phyloP scores from a whole-genome alignment of 2,113 vertebrate species.

The Leucopternis melanops region DNA sequence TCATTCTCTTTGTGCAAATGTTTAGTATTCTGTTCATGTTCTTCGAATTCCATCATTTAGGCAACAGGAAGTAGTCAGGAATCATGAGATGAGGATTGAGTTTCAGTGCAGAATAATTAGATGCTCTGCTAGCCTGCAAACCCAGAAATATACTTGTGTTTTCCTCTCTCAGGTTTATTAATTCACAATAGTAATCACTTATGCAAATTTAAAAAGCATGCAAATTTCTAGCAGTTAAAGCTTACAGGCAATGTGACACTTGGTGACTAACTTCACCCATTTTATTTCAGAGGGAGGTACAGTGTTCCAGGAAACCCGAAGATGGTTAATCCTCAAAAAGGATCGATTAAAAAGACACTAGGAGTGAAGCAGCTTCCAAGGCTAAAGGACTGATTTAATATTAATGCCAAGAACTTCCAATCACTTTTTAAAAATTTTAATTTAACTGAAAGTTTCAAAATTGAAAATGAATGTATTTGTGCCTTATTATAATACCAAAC shows the following conservation, averaged over 20 bases:
- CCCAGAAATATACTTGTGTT: not conserved
- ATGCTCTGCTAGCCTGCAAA: not conserved
- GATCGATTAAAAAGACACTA: slow-evolving; percentile 62
- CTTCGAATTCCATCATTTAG: not conserved
- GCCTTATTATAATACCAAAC: not conserved
- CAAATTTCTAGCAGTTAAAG: not conserved
- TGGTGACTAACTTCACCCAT: slow-evolving; percentile 1
- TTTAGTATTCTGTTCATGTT: not conserved
- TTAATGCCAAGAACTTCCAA: not conserved
- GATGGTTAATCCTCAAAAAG: slow-evolving; percentile 61
- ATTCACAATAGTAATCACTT: slow-evolving; percentile 19
- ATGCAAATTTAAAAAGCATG: not conserved
- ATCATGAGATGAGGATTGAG: not conserved
- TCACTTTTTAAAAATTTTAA: not conserved
- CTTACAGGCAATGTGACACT: not conserved
- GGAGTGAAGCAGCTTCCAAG: slow-evolving; percentile 74
- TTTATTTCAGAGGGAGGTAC: slow-evolving; percentile 66
- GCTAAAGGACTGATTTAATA: slow-evolving; percentile 70
- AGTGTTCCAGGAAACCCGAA: slow-evolving; percentile 43
- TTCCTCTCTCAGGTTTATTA: not conserved
- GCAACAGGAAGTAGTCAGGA: not conserved
- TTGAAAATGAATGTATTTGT: not conserved
- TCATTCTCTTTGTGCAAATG: not conserved
- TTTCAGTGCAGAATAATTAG: slow-evolving; percentile 13
- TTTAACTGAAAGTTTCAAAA: not conserved